These are phyloP conservation scores for Micromussa lordhowensis DNA, from an alignment of 92 coral and sea anemone genomes.

Conservation along the genomic window DNA sequence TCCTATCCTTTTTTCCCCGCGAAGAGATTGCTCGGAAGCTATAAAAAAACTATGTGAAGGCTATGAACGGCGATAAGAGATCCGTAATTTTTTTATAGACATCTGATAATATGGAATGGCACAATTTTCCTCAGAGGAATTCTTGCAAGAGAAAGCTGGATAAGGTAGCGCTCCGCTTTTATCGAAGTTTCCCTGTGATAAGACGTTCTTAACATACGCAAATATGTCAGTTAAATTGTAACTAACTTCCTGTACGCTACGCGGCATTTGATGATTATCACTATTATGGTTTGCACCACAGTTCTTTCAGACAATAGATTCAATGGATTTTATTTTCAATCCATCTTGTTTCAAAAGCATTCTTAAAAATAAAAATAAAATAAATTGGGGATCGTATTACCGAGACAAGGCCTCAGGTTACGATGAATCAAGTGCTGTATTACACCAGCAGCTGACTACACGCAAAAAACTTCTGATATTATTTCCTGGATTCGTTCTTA, in stretches of 20 bases:
- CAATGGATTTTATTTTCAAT: background rate
- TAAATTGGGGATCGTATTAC: background rate
- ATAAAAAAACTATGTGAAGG: no score
- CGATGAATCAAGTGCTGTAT: background rate
- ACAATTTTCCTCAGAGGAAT: no score
- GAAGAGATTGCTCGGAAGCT: no score
- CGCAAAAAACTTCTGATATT: background rate
- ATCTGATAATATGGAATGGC: no score
- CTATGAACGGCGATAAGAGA: no score
- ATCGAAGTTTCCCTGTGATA: background rate
- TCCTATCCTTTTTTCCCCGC: no score
- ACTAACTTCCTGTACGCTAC: background rate
- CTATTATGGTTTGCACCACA: background rate
- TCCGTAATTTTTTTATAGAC: no score
- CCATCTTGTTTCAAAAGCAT: background rate
- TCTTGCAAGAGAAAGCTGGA: no score
- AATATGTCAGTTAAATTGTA: background rate
- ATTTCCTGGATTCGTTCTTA: background rate
- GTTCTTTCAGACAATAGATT: background rate
- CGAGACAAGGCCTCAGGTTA: background rate
- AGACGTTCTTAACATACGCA: background rate
- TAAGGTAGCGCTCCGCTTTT: no score
- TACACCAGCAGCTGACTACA: background rate
- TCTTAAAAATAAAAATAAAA: background rate
- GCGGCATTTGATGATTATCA: background rate